Percentiles rank a stretch among this genome's conserved stretches.
Evolutionary conservation across 1,140 invertebrate species (phyloP).

Genomic region (Drosophila subpulchrella): DNA sequence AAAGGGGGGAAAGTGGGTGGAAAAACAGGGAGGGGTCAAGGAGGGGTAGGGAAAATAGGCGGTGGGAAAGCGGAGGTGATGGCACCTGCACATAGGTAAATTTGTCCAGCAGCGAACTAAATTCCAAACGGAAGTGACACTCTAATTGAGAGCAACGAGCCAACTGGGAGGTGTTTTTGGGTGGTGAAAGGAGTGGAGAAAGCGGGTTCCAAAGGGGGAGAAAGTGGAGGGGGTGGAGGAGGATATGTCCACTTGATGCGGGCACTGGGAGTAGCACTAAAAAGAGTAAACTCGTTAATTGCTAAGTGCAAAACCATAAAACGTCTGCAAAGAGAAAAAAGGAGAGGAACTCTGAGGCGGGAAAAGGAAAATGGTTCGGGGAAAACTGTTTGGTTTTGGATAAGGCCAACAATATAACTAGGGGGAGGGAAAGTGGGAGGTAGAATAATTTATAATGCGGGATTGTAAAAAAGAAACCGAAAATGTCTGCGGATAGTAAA

Average conservation of each 20-base stretch:
- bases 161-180: conserved; percentile 56
- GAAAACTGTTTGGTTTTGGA: conserved; percentile 4
- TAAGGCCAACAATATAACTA: conserved; percentile 1
- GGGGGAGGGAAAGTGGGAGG: not conserved
- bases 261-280: conserved; percentile 48
- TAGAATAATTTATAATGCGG: conserved; percentile 5
- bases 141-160: conserved; percentile 66
- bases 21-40: not conserved
- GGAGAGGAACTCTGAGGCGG: not conserved
- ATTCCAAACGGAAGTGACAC: conserved; percentile 61
- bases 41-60: not conserved
- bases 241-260: conserved; percentile 52
- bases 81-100: conserved; percentile 61
- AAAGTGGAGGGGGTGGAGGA: not conserved
- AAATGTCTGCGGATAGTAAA: not conserved
- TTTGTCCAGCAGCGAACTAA: conserved; percentile 61
- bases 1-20: conserved; percentile 13
- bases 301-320: conserved; percentile 74
- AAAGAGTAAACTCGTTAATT: conserved; percentile 75
- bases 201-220: not conserved
- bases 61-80: conserved; percentile 4
- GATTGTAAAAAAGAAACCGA: not conserved
- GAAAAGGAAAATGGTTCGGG: not conserved
- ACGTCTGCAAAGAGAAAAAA: conserved; percentile 32
- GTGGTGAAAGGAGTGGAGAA: not conserved